A percentile compares a stretch with the other conserved stretches of the same genome.
These are phyloP conservation scores for Sinocyclocheilus anophthalmus DNA, from an alignment of 2,113 vertebrate genomes.

Conservation along the genomic window DNA sequence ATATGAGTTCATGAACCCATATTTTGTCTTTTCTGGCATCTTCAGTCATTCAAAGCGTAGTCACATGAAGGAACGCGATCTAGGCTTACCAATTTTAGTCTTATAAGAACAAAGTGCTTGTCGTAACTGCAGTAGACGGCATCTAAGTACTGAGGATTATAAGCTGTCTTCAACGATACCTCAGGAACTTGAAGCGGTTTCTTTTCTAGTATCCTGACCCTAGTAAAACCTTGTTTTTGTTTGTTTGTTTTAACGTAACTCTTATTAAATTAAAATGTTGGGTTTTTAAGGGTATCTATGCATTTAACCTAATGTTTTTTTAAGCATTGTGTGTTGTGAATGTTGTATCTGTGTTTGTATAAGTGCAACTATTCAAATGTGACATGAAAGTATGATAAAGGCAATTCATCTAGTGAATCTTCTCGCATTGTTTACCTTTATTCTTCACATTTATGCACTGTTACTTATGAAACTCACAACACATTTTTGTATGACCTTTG, in stretches of 20 bases:
- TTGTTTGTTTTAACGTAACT: conserved; percentile 6
- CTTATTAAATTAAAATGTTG: conserved; percentile 42
- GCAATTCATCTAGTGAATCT: neutral
- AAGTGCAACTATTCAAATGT: conserved; percentile 48
- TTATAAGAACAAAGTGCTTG: conserved; percentile 29
- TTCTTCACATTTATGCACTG: conserved; percentile 36
- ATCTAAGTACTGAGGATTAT: conserved; percentile 44
- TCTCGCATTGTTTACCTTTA: conserved; percentile 35
- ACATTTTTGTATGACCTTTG: conserved; percentile 36
- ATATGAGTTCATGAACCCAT: neutral
- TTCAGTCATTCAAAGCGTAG: neutral
- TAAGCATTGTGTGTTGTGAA: conserved; percentile 23
- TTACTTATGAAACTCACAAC: conserved; percentile 13
- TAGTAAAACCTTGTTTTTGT: conserved; percentile 13
- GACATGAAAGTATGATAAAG: conserved; percentile 30
- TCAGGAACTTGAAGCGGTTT: conserved; percentile 46
- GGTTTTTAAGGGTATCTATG: conserved; percentile 3
- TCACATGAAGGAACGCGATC: neutral
- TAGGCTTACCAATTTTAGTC: neutral
- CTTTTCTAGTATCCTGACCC: conserved; percentile 33
- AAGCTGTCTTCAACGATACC: conserved; percentile 45
- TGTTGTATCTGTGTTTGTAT: conserved; percentile 20
- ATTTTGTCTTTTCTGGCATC: neutral
- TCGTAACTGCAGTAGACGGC: conserved; percentile 41
- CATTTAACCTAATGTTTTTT: conserved; percentile 38